Evolutionary conservation across 2,888 invertebrate genomes (phyloP).

Genomic region (Drosophila atroscutellata): DNA sequence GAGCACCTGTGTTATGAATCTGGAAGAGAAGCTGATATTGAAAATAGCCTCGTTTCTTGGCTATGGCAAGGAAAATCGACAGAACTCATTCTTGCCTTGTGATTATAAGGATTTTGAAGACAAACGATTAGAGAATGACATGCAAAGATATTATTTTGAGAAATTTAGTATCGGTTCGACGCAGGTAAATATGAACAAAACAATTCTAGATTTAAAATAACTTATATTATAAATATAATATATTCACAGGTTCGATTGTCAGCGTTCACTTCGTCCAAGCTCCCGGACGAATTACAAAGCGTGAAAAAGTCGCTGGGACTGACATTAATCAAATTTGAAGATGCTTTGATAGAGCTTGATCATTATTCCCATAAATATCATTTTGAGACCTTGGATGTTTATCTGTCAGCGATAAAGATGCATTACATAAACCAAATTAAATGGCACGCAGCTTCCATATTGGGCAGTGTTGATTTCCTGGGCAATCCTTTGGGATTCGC

Average conservation of each 20-base stretch:
- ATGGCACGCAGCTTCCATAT: constrained; percentile 97
- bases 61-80: constrained; percentile 87
- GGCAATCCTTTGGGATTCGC: constrained; percentile 98
- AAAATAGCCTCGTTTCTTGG: constrained; percentile 89
- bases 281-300: constrained; percentile 90
- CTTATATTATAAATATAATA: neutral
- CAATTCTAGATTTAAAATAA: neutral
- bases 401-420: constrained; percentile 91
- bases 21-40: constrained; percentile 94
- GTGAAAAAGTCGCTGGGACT: constrained; percentile 95
- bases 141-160: constrained; percentile 94
- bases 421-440: constrained; percentile 96
- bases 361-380: constrained; percentile 94
- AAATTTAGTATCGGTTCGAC: constrained; percentile 91
- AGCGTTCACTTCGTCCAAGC: constrained; percentile 94
- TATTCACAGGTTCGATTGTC: constrained; percentile 91
- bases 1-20: constrained; percentile 92
- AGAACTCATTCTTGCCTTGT: constrained; percentile 90
- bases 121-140: constrained; percentile 92
- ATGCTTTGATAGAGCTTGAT: constrained; percentile 96
- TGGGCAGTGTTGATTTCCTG: constrained; percentile 98
- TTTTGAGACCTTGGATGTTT: constrained; percentile 95
- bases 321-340: constrained; percentile 97
- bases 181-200: constrained; percentile 86
- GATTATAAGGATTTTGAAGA: constrained; percentile 92